These are phyloP conservation scores for Porites rus DNA, from an alignment of 92 coral and sea anemone genomes.

Conservation along the genomic window DNA sequence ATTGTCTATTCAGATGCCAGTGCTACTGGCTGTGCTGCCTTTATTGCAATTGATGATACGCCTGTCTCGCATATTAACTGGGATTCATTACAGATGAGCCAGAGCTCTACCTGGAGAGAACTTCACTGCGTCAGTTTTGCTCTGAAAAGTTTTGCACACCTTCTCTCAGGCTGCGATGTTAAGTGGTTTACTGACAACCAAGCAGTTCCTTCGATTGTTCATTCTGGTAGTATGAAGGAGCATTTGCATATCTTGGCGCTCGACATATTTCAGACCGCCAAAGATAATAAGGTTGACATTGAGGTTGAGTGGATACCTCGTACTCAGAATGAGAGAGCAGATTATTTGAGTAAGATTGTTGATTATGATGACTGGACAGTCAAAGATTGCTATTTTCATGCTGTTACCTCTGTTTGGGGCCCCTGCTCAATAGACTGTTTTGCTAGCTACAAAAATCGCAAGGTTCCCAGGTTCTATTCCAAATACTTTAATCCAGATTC, in stretches of 20 bases:
- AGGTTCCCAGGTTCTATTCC: no score
- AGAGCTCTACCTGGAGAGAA: constrained; percentile 65
- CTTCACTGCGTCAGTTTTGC: no score
- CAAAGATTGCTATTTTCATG: constrained; percentile 17
- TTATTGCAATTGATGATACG: background rate
- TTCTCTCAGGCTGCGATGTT: no score
- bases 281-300: no score
- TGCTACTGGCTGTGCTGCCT: constrained; percentile 55
- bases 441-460: no score
- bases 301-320: constrained; percentile 61
- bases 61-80: background rate
- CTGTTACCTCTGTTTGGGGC: constrained; percentile 48
- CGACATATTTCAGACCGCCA: no score
- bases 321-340: constrained; percentile 27
- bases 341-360: no score
- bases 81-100: constrained; percentile 11
- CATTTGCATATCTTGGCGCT: constrained; percentile 20
- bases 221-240: constrained; percentile 46
- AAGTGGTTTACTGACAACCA: constrained; percentile 78
- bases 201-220: constrained; percentile 24
- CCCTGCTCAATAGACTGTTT: constrained; percentile 43
- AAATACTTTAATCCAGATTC: constrained; percentile 46
- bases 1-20: constrained; percentile 2
- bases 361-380: no score
- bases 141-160: no score